Conservation (phyloP, 2,888 invertebrate species). For the Cantharis rufa region DNA sequence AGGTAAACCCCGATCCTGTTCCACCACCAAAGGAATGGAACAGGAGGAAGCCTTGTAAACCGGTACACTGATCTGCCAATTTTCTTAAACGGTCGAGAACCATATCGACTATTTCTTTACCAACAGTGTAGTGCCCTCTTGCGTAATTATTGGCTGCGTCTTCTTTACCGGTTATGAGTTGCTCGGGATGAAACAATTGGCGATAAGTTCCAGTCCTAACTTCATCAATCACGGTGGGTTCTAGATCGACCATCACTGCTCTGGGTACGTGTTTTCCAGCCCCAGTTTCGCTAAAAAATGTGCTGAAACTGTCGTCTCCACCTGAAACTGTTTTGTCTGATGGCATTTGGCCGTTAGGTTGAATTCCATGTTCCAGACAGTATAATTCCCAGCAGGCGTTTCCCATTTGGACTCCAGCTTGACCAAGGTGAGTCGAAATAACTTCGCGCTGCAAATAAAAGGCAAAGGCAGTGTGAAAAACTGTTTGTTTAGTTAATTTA, state of each 20-base stretch:
- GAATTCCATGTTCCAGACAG: slow-evolving; percentile 47
- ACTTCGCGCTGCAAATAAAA: slow-evolving; percentile 61
- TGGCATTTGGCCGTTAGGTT: slow-evolving; percentile 50
- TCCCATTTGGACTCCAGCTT: slow-evolving; percentile 54
- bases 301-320: slow-evolving; percentile 49
- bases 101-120: slow-evolving; percentile 71
- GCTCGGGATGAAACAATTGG: slow-evolving; percentile 87
- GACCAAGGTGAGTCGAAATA: slow-evolving; percentile 66
- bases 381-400: slow-evolving; percentile 53
- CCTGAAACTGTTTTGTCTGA: slow-evolving; percentile 55
- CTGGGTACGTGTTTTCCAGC: slow-evolving; percentile 66
- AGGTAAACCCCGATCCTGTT: slow-evolving; percentile 91
- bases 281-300: slow-evolving; percentile 53
- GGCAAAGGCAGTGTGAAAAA: not conserved
- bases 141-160: slow-evolving; percentile 87
- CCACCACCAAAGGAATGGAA: slow-evolving; percentile 93
- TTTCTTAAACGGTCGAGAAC: slow-evolving; percentile 70
- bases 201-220: slow-evolving; percentile 73
- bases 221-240: slow-evolving; percentile 66
- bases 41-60: slow-evolving; percentile 82
- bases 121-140: slow-evolving; percentile 79
- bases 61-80: slow-evolving; percentile 75
- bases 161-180: slow-evolving; percentile 85
- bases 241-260: slow-evolving; percentile 68
- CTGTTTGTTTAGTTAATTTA: not conserved